phyloP scores from a whole-genome alignment of 2,888 invertebrate species.

The Brachypterus glaber region DNA sequence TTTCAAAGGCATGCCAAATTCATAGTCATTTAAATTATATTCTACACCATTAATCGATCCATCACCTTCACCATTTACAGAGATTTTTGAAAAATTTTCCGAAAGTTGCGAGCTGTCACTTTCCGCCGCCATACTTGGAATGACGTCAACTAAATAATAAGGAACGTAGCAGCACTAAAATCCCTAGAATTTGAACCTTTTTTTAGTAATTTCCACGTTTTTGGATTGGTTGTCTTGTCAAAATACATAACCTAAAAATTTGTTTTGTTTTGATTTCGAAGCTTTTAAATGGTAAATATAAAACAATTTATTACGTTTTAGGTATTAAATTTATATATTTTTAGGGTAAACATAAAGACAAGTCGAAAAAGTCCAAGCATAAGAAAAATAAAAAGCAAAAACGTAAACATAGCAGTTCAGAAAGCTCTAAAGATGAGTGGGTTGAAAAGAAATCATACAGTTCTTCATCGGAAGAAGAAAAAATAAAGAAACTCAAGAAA shows the following conservation, averaged over 20 bases:
- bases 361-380: constrained; percentile 39
- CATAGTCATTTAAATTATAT: constrained; percentile 28
- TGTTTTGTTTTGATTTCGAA: background rate
- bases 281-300: background rate
- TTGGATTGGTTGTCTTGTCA: background rate
- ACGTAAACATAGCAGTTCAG: constrained; percentile 17
- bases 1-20: constrained; percentile 61
- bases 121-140: constrained; percentile 29
- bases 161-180: background rate
- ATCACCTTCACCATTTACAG: constrained; percentile 22
- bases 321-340: constrained; percentile 8
- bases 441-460: constrained; percentile 42
- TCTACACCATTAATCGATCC: constrained; percentile 15
- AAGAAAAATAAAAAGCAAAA: constrained; percentile 37
- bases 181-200: background rate
- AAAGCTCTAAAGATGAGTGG: constrained; percentile 48
- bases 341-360: constrained; percentile 29
- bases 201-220: too few relatives aligned
- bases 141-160: background rate
- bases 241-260: background rate
- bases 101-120: constrained; percentile 32
- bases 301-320: background rate
- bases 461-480: constrained; percentile 14
- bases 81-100: constrained; percentile 31
- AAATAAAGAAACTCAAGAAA: background rate